Conservation (phyloP, 2,797 vertebrate genomes). For the Hypotaenidia philippensis region DNA sequence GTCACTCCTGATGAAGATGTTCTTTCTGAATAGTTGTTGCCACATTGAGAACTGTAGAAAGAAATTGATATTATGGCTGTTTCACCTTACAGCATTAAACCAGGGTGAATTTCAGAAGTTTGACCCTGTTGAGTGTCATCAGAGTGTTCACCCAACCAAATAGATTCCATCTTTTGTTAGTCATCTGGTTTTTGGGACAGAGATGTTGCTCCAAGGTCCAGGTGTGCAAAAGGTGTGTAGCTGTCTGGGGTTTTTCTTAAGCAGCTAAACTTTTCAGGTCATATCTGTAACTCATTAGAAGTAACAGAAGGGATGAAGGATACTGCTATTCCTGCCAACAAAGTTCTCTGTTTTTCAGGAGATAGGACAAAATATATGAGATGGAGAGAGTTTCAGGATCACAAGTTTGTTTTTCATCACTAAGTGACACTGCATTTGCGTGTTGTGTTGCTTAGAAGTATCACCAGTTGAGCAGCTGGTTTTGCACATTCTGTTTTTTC, state of each 20-base stretch:
- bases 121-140: neutral
- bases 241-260: neutral
- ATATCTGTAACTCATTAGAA: neutral
- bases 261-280: neutral
- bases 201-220: neutral
- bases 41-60: neutral
- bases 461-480: neutral
- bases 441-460: neutral
- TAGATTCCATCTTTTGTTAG: neutral
- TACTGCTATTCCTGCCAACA: neutral
- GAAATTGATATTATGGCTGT: neutral
- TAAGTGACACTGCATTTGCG: neutral
- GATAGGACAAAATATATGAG: neutral
- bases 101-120: neutral
- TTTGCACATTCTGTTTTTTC: neutral
- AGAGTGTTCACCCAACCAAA: neutral
- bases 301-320: neutral
- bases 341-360: neutral
- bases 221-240: neutral
- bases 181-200: neutral
- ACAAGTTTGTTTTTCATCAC: neutral
- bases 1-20: neutral
- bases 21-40: neutral
- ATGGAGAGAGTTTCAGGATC: neutral
- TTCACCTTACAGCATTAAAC: neutral